Evolutionary conservation across 2,888 invertebrate species (phyloP).

Genomic region (Eupsilia transversa): DNA sequence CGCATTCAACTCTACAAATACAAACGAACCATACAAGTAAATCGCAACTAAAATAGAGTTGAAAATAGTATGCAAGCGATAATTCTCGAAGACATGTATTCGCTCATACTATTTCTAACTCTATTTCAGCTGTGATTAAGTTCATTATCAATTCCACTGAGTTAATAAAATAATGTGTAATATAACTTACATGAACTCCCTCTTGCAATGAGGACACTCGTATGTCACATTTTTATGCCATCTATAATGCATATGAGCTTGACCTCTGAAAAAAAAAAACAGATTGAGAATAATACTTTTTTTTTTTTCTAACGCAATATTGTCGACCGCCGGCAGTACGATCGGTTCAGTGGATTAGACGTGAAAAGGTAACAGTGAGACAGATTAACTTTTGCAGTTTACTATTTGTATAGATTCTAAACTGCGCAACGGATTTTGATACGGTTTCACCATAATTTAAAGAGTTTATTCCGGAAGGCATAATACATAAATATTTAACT

Average conservation of each 20-base stretch:
- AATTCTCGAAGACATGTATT: background rate
- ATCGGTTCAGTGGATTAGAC: background rate
- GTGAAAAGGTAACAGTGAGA: background rate
- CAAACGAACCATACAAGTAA: no score
- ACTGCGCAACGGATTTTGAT: background rate
- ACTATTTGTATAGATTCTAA: background rate
- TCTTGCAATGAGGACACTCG: conserved; percentile 83
- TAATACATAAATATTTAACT: background rate
- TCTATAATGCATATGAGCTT: conserved; percentile 83
- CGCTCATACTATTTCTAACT: background rate
- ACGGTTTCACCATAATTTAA: background rate
- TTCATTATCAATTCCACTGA: background rate
- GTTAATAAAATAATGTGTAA: background rate
- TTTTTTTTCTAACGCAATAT: background rate
- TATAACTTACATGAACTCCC: conserved; percentile 82
- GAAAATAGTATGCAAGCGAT: background rate
- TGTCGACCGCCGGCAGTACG: background rate
- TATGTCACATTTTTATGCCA: conserved; percentile 87
- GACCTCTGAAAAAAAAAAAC: conserved; percentile 74
- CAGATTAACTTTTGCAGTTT: background rate
- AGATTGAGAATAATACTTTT: background rate
- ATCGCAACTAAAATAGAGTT: background rate
- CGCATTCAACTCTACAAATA: no score
- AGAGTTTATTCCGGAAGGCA: background rate
- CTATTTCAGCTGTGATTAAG: background rate